Base-by-base conservation (phyloP, 1,140 invertebrate genomes). In the Hestina assimilis region DNA sequence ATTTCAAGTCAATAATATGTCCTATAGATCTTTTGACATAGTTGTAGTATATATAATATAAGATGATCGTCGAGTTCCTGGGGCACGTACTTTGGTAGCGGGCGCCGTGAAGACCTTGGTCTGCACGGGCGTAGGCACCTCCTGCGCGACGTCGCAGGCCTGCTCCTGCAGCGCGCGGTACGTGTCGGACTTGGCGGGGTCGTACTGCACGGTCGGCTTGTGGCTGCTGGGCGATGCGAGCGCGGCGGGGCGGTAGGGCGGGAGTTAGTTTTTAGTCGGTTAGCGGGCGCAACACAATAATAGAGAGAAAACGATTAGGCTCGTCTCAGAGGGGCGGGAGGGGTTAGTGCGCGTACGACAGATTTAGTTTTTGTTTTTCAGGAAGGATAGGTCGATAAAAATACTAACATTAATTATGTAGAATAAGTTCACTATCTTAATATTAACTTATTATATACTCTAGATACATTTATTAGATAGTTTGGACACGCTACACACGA, bases 161-260 rank as follows among this genome's bases (percentile, higher is more conserved):
- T 93, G 92, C 83, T 96, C 94, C 87, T 95, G 93, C 33, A 96
- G 91, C 69, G 93, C 94, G 90, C 93, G 94, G 91, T 92, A 95
- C 17, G 95, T 95, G 81, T 96, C 95, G 77, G 94, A 95, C 88
- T 94, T 94, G 80, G 93, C 93, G 61, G 95, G 95, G 90, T 96
- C 94, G 89, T 93, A 96, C 71, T 92, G 91, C 68, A 93, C 84
- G 65, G 93, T 92, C 87, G 92, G 92, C 91, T 92, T 94, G 84
- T 90, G 89, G 74, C 90, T 82, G 75, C 59, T 33, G 48, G 35
- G 51, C 33, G 42, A 38, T 43, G 28, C 33, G 89, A 72, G 89
- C 72, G 68, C 57, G 38, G 47, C 41, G 51, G 47, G 52, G 24
- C 42, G 89, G 75, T 87, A 59, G 73, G 66, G 60, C 63, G 72